These are phyloP conservation scores for Paramormyrops kingsleyae DNA, from an alignment of 2,113 vertebrate species.

Conservation along the genomic window DNA sequence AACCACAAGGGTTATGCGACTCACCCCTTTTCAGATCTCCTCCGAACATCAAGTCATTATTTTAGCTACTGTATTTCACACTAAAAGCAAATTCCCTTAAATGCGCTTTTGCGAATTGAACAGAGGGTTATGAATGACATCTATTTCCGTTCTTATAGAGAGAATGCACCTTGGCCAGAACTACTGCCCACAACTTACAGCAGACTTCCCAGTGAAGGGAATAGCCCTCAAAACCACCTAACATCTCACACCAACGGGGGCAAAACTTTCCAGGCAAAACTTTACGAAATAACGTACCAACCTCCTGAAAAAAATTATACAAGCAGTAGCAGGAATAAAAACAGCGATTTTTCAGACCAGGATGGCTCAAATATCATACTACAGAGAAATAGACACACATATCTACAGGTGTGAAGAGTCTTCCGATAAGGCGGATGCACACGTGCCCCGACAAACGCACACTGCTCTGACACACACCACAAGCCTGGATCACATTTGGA, in stretches of 20 bases:
- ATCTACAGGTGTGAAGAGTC: background rate
- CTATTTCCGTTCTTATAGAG: background rate
- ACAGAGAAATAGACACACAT: background rate
- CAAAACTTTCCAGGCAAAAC: background rate
- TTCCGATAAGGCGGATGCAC: background rate
- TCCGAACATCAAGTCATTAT: background rate
- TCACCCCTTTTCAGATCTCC: background rate
- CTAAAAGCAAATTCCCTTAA: background rate
- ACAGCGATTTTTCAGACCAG: background rate
- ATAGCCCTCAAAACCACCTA: background rate
- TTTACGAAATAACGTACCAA: background rate
- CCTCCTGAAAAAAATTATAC: background rate
- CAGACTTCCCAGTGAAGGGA: background rate
- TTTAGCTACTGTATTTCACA: background rate
- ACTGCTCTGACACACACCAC: background rate
- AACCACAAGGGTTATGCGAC: background rate
- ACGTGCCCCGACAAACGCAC: background rate
- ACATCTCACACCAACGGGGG: background rate
- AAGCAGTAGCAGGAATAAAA: background rate
- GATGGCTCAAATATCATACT: background rate
- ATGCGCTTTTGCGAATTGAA: background rate
- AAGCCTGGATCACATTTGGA: conserved; percentile 44
- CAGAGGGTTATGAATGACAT: background rate
- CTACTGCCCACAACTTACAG: background rate
- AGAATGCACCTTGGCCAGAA: background rate